These are phyloP conservation scores for Helarctos malayanus DNA, from an alignment of 2,797 vertebrate species.

Conservation along the genomic window DNA sequence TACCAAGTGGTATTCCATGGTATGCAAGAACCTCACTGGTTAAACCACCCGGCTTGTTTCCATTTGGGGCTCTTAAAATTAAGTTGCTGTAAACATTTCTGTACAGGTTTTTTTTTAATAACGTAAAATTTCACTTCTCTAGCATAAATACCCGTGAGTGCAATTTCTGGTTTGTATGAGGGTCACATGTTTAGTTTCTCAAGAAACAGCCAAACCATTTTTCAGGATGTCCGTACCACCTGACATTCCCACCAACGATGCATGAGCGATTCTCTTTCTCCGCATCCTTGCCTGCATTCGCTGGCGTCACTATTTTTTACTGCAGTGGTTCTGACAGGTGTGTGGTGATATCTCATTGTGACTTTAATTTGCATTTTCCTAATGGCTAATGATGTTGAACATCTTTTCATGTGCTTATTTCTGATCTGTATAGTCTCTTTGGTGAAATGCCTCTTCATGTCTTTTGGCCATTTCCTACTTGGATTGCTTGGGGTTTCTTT, in stretches of 20 bases:
- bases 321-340: not conserved
- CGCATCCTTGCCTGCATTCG: not conserved
- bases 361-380: constrained; percentile 28
- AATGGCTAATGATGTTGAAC: not conserved
- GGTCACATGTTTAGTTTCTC: constrained; percentile 2
- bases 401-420: not conserved
- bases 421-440: not conserved
- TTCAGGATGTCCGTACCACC: not conserved
- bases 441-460: constrained; percentile 21
- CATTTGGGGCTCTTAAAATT: not conserved
- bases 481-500: not conserved
- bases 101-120: constrained; percentile 51
- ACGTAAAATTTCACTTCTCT: constrained; percentile 49
- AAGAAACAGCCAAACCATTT: not conserved
- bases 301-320: not conserved
- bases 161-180: constrained; percentile 1
- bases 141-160: constrained; percentile 34
- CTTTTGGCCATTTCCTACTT: constrained; percentile 29
- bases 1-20: not conserved
- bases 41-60: not conserved
- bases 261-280: not conserved
- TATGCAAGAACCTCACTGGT: not conserved
- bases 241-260: not conserved
- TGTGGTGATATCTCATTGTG: not conserved
- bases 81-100: constrained; percentile 49